Evolutionary conservation across 2,797 vertebrate species (phyloP).

Genomic region (Thaleichthys pacificus): DNA sequence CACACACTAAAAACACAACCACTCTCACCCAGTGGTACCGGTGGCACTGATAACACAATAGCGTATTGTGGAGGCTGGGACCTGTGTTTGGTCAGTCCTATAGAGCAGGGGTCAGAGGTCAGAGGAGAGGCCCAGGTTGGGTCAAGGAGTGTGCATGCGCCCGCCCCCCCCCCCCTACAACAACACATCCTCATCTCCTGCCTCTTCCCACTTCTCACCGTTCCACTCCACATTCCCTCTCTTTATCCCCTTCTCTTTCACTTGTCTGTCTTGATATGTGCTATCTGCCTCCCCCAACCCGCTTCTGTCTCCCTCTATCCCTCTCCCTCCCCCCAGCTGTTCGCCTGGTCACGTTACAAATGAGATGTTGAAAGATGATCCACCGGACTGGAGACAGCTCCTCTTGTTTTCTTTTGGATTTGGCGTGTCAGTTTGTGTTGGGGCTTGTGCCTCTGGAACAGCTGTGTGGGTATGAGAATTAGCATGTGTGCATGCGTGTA

Average conservation of each 20-base stretch:
- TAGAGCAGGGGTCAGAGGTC: constrained; percentile 65
- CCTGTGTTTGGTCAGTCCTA: constrained; percentile 67
- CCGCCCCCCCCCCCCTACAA: constrained; percentile 65
- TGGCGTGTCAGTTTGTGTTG: constrained; percentile 68
- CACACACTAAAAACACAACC: neutral
- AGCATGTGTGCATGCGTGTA: neutral
- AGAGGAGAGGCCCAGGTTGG: constrained; percentile 39
- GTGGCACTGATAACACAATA: constrained; percentile 51
- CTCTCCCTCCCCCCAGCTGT: constrained; percentile 73
- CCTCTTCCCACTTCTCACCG: constrained; percentile 7
- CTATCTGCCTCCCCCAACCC: constrained; percentile 33
- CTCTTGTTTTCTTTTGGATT: constrained; percentile 75
- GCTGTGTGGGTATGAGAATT: constrained; percentile 29
- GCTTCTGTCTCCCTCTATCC: constrained; percentile 17
- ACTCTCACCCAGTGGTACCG: constrained; percentile 20
- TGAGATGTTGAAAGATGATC: constrained; percentile 79
- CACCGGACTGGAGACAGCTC: constrained; percentile 69
- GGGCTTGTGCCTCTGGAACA: constrained; percentile 53
- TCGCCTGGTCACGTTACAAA: constrained; percentile 78
- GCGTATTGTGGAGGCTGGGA: constrained; percentile 66
- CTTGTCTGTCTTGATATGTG: constrained; percentile 7
- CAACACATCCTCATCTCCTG: constrained; percentile 70
- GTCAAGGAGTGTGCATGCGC: constrained; percentile 59
- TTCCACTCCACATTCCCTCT: neutral
- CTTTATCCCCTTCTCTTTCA: neutral